Base-by-base conservation (phyloP, 1,140 invertebrate species). In the Bombus turneri region DNA sequence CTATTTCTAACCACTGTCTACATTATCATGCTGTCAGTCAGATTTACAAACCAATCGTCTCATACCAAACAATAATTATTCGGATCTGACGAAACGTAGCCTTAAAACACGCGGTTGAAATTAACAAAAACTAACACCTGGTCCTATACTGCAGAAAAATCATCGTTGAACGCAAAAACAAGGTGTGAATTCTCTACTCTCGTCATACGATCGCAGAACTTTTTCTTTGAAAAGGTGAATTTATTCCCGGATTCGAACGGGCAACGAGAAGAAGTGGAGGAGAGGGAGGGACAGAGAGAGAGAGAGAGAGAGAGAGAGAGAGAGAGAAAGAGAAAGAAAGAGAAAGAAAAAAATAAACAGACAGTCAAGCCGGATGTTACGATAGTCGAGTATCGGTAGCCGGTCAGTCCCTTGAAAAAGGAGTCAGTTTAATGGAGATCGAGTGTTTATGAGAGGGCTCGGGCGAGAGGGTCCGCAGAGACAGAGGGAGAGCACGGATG, bases 401-500 rank as follows among this genome's bases (percentile, higher is more conserved):
- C 57, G 72, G 72, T 71, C 80, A 86, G 64, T 82, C 43, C 71
- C 72, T 86, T 57, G 47, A 89, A 83, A 66, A 74, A 31, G 31
- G 84, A 89, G 79, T 86, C 82, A 74, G 82, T 91, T 90, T 88
- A 90, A 91, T 91, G 88, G 88, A 91, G 89, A 87, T 90, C 86
- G 83, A 90, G 85, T 86, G 80, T 87, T 87, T 85, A 85, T 86
- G 81, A 83, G 66, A 71, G 68, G 71, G 75, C 73, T 81, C 71
- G 85, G 79, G 79, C 66, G 76, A 73, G 76, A 85, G 83, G 68
- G 68, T 85, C 41, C 83, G 28, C 37, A 41, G 80, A 83, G 89
- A 84, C 37, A 59, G 66, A 73, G 59, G 73, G 73, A 39, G 83
- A 71, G 66, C 28, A 31, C 59, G 62, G 39, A 28, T 57, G 57